phyloP scores from a whole-genome alignment of 2,797 vertebrate species.

The Lutjanus argentimaculatus region DNA sequence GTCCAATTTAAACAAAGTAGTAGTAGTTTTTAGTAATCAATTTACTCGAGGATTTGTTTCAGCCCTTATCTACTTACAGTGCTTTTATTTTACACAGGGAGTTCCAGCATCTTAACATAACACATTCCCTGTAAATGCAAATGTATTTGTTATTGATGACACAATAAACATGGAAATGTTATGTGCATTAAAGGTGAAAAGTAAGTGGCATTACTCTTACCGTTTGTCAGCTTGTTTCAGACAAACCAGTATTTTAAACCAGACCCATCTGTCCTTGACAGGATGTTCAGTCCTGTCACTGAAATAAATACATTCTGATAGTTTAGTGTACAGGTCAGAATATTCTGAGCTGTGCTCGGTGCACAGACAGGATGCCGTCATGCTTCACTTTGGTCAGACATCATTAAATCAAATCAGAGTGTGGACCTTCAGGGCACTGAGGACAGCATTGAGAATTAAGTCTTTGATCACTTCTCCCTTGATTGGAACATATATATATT shows the following conservation, averaged over 20 bases:
- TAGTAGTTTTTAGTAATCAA: too few relatives aligned
- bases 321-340: not conserved
- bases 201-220: too few relatives aligned
- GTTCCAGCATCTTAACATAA: not conserved
- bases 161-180: not conserved
- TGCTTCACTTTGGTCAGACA: not conserved
- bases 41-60: too few relatives aligned
- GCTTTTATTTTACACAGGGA: not conserved
- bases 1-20: too few relatives aligned
- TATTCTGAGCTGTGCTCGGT: not conserved
- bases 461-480: not conserved
- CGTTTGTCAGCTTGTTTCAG: not conserved
- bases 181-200: not conserved
- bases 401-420: conserved; percentile 7
- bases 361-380: conserved; percentile 7
- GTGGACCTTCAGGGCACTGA: not conserved
- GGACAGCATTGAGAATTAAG: not conserved
- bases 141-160: not conserved
- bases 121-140: not conserved
- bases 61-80: not conserved
- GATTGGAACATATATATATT: not conserved
- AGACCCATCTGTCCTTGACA: conserved; percentile 4
- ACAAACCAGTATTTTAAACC: not conserved
- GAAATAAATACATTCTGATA: conserved; percentile 9
- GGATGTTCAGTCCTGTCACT: not conserved